phyloP scores from a whole-genome alignment of 2,113 vertebrate genomes.

The Ictalurus punctatus region DNA sequence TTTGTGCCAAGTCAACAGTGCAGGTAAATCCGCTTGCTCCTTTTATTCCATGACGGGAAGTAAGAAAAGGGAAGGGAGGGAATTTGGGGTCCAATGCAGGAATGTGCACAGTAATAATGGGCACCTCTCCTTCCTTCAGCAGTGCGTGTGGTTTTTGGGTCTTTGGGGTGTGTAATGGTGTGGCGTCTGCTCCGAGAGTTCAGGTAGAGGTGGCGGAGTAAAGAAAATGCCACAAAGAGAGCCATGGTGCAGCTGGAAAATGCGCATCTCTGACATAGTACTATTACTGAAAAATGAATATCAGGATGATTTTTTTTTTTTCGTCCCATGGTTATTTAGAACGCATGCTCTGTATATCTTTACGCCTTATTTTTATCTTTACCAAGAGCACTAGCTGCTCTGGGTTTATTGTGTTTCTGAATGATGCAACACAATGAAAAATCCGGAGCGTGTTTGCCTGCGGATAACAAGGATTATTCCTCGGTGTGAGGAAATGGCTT shows the following conservation, averaged over 20 bases:
- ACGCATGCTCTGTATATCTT: constrained; percentile 6
- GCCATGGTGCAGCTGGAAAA: neutral
- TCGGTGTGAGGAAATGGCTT: neutral
- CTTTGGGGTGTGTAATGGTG: neutral
- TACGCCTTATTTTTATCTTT: constrained; percentile 21
- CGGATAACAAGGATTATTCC: constrained; percentile 27
- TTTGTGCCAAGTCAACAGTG: neutral
- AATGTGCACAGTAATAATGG: neutral
- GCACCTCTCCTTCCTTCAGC: constrained; percentile 7
- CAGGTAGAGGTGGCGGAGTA: constrained; percentile 11
- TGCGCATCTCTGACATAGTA: neutral
- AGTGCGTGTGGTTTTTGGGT: neutral
- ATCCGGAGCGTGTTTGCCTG: constrained; percentile 8
- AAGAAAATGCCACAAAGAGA: constrained; percentile 9
- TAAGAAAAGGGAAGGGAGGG: neutral
- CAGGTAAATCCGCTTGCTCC: constrained; percentile 32
- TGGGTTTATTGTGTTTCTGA: constrained; percentile 38
- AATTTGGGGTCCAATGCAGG: neutral
- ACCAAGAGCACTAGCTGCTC: neutral
- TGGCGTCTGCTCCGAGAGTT: neutral
- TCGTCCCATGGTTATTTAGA: constrained; percentile 18
- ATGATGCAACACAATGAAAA: constrained; percentile 55
- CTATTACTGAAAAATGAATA: constrained; percentile 1
- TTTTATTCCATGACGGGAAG: neutral
- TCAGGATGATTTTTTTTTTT: neutral